Conservation (phyloP, 2,888 invertebrate species). For the Priocnemis perturbator region DNA sequence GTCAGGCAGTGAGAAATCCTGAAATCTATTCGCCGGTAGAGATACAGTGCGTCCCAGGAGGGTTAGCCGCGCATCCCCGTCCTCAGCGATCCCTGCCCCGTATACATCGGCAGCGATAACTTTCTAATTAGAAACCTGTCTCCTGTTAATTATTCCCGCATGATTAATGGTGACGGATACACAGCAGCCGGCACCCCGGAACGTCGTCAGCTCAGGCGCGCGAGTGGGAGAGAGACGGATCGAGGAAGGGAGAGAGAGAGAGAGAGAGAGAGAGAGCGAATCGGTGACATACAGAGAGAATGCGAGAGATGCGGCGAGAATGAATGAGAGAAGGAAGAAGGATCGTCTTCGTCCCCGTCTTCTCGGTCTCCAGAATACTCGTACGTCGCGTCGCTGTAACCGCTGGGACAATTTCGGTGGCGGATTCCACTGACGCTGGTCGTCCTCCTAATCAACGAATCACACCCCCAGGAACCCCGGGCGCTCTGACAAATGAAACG, state of each 20-base stretch:
- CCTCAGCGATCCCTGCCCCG: conserved; percentile 34
- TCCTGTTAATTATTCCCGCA: conserved; percentile 67
- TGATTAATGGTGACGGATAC: conserved; percentile 67
- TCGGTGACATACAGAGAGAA: too few relatives aligned
- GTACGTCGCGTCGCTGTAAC: conserved; percentile 24
- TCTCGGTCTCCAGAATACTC: conserved; percentile 13
- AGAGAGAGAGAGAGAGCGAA: too few relatives aligned
- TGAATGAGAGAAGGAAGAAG: conserved; percentile 11
- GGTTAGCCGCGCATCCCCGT: conserved; percentile 5
- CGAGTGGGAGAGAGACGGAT: not conserved
- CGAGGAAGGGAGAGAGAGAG: not conserved
- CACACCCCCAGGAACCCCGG: conserved; percentile 49
- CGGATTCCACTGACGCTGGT: conserved; percentile 32
- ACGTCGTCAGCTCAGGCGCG: conserved; percentile 14
- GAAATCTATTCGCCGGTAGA: too few relatives aligned
- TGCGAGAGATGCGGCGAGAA: too few relatives aligned
- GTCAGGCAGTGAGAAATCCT: not conserved
- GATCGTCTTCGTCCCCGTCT: conserved; percentile 21
- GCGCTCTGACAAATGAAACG: conserved; percentile 59
- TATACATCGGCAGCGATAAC: conserved; percentile 66
- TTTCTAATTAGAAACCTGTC: conserved; percentile 69
- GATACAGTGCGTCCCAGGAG: not conserved
- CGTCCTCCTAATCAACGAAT: conserved; percentile 61
- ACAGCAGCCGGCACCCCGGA: conserved; percentile 35
- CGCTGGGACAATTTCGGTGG: conserved; percentile 32